Percentiles rank a stretch among this genome's conserved stretches.
phyloP scores from a whole-genome alignment of 1,140 invertebrate genomes.

The Eufriesea mexicana region DNA sequence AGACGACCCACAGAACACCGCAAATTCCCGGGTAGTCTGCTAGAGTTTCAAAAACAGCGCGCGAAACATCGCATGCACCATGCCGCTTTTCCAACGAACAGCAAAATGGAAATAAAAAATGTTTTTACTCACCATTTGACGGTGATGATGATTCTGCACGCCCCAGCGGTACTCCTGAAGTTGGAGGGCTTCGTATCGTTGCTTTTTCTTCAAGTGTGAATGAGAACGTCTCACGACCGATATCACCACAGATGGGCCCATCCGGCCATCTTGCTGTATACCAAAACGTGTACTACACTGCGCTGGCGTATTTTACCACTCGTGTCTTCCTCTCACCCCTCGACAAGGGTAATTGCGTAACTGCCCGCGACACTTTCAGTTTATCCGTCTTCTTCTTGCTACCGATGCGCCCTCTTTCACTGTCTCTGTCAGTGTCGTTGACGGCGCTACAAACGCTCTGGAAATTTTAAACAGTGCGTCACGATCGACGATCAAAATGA shows the following conservation, averaged over 20 bases:
- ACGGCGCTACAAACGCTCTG: slow-evolving; percentile 16
- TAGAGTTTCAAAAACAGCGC: slow-evolving; percentile 61
- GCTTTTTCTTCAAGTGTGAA: slow-evolving; percentile 52
- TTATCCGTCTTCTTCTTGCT: not conserved
- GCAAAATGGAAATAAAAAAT: slow-evolving; percentile 4
- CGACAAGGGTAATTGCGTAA: slow-evolving; percentile 52
- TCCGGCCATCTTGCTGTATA: slow-evolving; percentile 65
- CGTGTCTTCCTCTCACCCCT: not conserved
- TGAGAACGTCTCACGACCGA: slow-evolving; percentile 63
- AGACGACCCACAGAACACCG: slow-evolving; percentile 2
- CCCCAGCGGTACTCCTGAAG: slow-evolving; percentile 48
- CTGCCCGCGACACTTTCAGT: slow-evolving; percentile 5
- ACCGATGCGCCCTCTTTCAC: not conserved
- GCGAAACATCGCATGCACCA: slow-evolving; percentile 52
- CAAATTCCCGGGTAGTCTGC: slow-evolving; percentile 1
- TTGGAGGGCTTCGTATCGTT: slow-evolving; percentile 45
- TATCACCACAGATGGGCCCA: slow-evolving; percentile 68
- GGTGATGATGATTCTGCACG: not conserved
- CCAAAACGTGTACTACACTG: slow-evolving; percentile 58
- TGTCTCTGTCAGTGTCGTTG: not conserved
- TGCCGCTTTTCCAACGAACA: not conserved
- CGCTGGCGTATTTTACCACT: slow-evolving; percentile 47
- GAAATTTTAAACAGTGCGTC: slow-evolving; percentile 10
- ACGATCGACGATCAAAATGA: not conserved
- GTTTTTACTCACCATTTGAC: slow-evolving; percentile 62